These are phyloP conservation scores for Aporophyla lueneburgensis DNA, from an alignment of 2,888 invertebrate genomes.

Conservation along the genomic window DNA sequence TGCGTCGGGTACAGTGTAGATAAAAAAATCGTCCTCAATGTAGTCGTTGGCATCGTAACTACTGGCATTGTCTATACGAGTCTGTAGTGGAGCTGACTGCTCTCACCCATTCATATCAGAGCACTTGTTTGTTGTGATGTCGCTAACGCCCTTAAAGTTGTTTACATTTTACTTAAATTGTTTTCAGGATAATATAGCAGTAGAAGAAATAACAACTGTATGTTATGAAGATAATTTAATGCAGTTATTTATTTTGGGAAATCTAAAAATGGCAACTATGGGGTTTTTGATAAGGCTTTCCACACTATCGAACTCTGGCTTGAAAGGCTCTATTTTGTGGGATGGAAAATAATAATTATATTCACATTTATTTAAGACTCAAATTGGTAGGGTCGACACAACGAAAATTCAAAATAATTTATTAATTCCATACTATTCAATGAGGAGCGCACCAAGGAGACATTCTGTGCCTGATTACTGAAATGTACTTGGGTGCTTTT, in stretches of 20 bases:
- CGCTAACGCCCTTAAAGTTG: conserved; percentile 50
- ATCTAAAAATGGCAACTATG: background rate
- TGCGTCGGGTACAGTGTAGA: conserved; percentile 70
- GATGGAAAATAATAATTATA: background rate
- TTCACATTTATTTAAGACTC: background rate
- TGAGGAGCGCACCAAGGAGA: conserved; percentile 3
- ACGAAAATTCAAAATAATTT: background rate
- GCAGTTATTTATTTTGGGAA: background rate
- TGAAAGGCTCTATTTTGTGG: background rate
- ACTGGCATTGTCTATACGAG: conserved; percentile 57
- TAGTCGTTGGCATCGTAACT: conserved; percentile 55
- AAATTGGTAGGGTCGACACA: background rate
- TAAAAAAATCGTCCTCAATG: conserved; percentile 75
- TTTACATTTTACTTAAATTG: conserved; percentile 37
- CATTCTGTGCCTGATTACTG: background rate
- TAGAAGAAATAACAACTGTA: background rate
- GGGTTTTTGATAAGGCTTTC: conserved; percentile 28
- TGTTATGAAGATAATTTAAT: background rate
- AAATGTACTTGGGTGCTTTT: background rate
- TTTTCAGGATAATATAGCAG: conserved; percentile 5
- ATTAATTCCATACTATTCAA: background rate
- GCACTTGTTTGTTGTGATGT: conserved; percentile 44
- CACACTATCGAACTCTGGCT: background rate
- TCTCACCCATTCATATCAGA: conserved; percentile 60
- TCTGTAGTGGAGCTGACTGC: conserved; percentile 54